Conservation (phyloP, 2,797 vertebrate genomes). For the Aratinga solstitialis region DNA sequence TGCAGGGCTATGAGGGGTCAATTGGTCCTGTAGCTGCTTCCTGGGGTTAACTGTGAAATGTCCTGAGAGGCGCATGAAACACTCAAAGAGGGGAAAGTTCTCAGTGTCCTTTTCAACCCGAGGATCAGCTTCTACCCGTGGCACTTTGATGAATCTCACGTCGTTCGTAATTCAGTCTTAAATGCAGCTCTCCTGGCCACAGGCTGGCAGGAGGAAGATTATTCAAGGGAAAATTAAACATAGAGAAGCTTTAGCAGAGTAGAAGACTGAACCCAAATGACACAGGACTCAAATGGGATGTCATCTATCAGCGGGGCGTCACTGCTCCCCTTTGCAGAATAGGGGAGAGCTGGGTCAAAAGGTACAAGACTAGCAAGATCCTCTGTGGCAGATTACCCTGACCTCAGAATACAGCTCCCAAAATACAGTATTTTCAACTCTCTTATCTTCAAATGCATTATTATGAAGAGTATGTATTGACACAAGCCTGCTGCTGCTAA, state of each 20-base stretch:
- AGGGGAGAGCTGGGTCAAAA: neutral
- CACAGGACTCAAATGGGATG: fast-evolving
- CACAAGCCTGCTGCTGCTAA: neutral
- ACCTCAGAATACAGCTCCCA: neutral
- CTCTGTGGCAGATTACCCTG: neutral
- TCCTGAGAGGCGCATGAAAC: neutral
- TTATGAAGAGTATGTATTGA: neutral
- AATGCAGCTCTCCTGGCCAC: neutral
- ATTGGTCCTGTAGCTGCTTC: neutral
- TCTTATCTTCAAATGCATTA: neutral
- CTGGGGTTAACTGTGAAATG: neutral
- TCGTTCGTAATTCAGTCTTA: neutral
- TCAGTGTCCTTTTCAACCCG: neutral
- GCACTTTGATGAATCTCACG: neutral
- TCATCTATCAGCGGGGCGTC: neutral
- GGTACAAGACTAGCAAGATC: neutral
- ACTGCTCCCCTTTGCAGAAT: neutral
- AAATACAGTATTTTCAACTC: neutral
- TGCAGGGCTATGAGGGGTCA: neutral
- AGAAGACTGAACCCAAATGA: neutral
- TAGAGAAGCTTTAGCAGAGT: neutral
- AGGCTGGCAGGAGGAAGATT: neutral
- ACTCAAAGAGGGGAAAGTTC: neutral
- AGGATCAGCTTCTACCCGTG: neutral
- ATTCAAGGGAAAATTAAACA: neutral